Base-by-base conservation (phyloP, 1,140 invertebrate genomes). In the Panulirus ornatus region DNA sequence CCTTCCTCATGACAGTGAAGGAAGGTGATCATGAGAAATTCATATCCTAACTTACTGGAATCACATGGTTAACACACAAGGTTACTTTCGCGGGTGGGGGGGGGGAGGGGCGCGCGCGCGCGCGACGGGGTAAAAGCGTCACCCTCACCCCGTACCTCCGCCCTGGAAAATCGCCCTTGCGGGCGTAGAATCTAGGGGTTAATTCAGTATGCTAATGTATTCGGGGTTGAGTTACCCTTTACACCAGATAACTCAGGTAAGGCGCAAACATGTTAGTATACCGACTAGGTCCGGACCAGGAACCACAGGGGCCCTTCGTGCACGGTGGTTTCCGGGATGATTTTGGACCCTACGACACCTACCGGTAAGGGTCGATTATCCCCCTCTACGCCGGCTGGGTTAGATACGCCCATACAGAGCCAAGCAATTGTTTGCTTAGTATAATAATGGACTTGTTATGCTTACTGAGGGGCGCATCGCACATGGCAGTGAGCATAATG, bases 201-300 rank as follows among this genome's bases (percentile, higher is more conserved):
- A 38, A 82, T 73, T 91, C 84, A 36, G 76, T 76, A 87, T 91
- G 84, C 76, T 82, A 91, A 87, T 86, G 75, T 89, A 83, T 81
- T 54, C 90, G 71, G 78, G 76, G 63, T 87, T 91, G 75, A 87
- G 78, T 82, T 87, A 82, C 84, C 78, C 78, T 83, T 82, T 84
- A 73, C 75, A 76, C 63, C 84, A 87, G 90, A 91, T 88, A 91
- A 84, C 90, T 84, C 79, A 87, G 76, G 85, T 88, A 71, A 91
- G 90, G 90, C 90, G 90, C 83, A 91, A 91, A 91, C 90, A 75
- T 91, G 90, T 91, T 91, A 83, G 90, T 82, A 88, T 83, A 91
- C 84, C 78, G 84, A 91, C 84, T 86, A 63, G 90, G 83, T 91
- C 84, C 76, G 36, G 84, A 87, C 76, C 71, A 86, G 54, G 71